Evolutionary conservation across 2,113 vertebrate genomes (phyloP).

Genomic region (Leptocoma aspasia): DNA sequence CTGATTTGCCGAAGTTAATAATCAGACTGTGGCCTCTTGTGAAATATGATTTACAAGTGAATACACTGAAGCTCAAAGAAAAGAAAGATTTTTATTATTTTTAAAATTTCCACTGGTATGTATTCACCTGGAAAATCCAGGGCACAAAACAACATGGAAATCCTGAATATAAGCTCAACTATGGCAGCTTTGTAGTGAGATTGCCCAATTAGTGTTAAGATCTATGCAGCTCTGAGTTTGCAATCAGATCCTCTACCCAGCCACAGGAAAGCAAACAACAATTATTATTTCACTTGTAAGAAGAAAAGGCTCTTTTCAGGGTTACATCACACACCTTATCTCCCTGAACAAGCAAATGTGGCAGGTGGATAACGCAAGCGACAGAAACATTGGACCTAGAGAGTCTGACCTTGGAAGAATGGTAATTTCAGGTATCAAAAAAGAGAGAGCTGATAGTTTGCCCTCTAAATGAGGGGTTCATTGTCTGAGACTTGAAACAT

Average conservation of each 20-base stretch:
- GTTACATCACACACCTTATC: neutral
- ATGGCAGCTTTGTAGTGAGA: neutral
- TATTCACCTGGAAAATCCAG: neutral
- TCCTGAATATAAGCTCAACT: neutral
- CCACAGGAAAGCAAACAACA: neutral
- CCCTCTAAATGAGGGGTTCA: neutral
- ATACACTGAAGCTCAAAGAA: neutral
- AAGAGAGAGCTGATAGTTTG: neutral
- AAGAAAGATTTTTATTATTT: neutral
- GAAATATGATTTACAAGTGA: neutral
- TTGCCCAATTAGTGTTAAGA: neutral
- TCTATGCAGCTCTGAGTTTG: neutral
- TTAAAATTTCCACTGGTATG: neutral
- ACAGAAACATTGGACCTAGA: neutral
- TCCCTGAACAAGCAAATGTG: neutral
- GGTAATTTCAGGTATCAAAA: neutral
- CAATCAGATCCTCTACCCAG: neutral
- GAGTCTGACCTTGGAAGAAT: neutral
- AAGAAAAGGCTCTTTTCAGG: neutral
- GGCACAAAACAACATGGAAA: neutral
- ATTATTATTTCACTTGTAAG: neutral
- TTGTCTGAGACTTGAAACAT: neutral
- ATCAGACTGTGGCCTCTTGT: neutral
- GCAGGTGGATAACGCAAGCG: neutral
- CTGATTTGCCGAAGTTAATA: neutral